These are phyloP conservation scores for Platypus cylindrus DNA, from an alignment of 2,888 invertebrate species.

Conservation along the genomic window DNA sequence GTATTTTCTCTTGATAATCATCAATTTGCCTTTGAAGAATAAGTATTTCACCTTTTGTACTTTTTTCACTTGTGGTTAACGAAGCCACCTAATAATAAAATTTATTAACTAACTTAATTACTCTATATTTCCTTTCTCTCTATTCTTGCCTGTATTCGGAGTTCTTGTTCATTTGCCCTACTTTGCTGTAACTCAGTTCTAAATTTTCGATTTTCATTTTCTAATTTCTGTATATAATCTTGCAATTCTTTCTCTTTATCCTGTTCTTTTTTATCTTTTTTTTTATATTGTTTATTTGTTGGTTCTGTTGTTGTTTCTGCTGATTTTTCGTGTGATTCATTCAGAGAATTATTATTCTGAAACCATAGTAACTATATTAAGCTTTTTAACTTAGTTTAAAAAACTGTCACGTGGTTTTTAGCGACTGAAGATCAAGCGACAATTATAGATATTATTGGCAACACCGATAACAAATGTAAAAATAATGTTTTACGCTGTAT, in stretches of 20 bases:
- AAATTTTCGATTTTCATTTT: constrained; percentile 57
- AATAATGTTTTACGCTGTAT: too few relatives aligned
- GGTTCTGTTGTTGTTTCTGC: constrained; percentile 9
- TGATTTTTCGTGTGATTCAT: constrained; percentile 22
- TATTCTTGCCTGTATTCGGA: constrained; percentile 50
- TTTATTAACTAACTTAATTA: not conserved
- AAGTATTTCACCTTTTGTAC: constrained; percentile 55
- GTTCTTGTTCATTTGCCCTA: constrained; percentile 57
- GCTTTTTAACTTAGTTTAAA: too few relatives aligned
- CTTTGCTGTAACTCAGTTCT: constrained; percentile 62
- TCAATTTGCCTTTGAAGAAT: constrained; percentile 79
- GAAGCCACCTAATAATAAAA: constrained; percentile 39
- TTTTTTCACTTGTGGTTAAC: constrained; percentile 54
- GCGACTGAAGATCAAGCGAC: too few relatives aligned
- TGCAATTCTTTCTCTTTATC: constrained; percentile 37
- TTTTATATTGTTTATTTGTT: constrained; percentile 12
- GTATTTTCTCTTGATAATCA: constrained; percentile 70
- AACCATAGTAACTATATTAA: too few relatives aligned
- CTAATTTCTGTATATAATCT: constrained; percentile 48
- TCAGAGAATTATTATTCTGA: constrained; percentile 29
- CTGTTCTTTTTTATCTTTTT: constrained; percentile 34
- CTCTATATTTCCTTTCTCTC: not conserved
- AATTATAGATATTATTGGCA: too few relatives aligned
- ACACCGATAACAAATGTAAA: too few relatives aligned
- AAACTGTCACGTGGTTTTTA: too few relatives aligned